Conservation (phyloP, 2,888 invertebrate genomes). For the Hipparchia sbordonii region DNA sequence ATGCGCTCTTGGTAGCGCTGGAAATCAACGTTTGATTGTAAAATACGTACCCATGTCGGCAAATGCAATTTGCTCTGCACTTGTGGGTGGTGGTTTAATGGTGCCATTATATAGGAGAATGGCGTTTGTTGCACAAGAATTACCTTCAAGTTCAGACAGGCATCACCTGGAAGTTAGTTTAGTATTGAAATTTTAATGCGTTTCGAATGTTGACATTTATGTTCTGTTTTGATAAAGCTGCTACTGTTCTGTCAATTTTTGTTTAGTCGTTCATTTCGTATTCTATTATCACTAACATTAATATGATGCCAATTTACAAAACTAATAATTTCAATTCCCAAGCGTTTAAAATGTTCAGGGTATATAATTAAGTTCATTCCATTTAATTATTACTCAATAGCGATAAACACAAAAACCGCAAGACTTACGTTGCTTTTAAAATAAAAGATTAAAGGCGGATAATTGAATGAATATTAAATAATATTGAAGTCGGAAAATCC, state of each 20-base stretch:
- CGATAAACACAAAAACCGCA: too few species aligned
- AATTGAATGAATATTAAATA: background rate
- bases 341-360: too few species aligned
- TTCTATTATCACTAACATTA: background rate
- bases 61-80: conserved; percentile 76
- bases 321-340: too few species aligned
- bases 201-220: conserved; percentile 36
- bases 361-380: too few species aligned
- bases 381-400: too few species aligned
- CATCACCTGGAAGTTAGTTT: conserved; percentile 46
- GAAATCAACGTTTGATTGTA: conserved; percentile 81
- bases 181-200: conserved; percentile 40
- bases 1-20: conserved; percentile 71
- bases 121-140: conserved; percentile 74
- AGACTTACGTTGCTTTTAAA: background rate
- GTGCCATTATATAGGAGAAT: conserved; percentile 70
- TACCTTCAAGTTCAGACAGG: conserved; percentile 60
- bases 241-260: background rate
- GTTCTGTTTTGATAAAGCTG: conserved; percentile 13
- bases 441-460: background rate
- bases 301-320: too few species aligned
- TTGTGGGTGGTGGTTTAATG: conserved; percentile 80
- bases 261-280: background rate
- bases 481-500: conserved; percentile 28
- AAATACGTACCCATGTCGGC: conserved; percentile 73